phyloP scores from a whole-genome alignment of 2,113 vertebrate species.

The Lophotis ruficrista region DNA sequence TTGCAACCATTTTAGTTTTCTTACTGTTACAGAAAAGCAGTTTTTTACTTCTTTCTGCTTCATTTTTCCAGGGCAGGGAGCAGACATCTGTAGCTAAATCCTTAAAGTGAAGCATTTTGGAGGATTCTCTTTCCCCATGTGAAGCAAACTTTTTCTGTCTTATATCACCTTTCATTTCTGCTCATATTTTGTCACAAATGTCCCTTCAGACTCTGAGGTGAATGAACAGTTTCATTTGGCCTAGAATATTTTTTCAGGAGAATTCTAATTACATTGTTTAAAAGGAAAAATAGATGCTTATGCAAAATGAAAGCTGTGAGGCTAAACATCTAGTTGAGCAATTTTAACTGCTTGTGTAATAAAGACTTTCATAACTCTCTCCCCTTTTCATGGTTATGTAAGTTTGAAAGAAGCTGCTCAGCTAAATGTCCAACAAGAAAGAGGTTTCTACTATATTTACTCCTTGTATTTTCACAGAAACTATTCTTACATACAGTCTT shows the following conservation, averaged over 20 bases:
- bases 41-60: constrained; percentile 10
- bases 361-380: not conserved
- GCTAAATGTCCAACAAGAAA: not conserved
- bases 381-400: not conserved
- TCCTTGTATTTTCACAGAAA: not conserved
- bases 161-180: not conserved
- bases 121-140: not conserved
- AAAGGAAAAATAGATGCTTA: not conserved
- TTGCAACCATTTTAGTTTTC: not conserved
- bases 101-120: not conserved
- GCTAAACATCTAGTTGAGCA: not conserved
- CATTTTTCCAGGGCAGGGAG: not conserved
- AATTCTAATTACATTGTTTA: not conserved
- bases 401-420: not conserved
- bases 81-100: not conserved
- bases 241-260: not conserved
- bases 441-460: not conserved
- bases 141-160: not conserved
- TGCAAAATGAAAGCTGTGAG: not conserved
- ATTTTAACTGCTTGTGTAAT: not conserved
- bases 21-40: not conserved
- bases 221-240: not conserved
- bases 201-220: constrained; percentile 2
- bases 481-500: not conserved
- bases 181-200: not conserved